Conservation (phyloP, 2,888 invertebrate species). For the Apodemia hepburni region DNA sequence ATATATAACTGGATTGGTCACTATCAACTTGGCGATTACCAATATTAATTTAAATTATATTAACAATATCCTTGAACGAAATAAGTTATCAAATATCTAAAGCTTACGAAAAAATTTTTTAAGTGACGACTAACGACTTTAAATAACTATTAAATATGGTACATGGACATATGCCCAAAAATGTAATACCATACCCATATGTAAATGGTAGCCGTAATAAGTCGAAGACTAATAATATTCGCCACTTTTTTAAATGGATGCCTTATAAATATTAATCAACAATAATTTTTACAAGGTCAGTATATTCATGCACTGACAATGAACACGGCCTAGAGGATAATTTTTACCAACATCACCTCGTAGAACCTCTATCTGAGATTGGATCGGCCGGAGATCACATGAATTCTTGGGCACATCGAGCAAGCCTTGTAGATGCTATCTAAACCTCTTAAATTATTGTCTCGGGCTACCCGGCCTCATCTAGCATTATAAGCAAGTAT, state of each 20-base stretch:
- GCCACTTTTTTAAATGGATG: not conserved
- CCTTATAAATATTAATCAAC: not conserved
- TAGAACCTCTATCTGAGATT: slow-evolving; percentile 66
- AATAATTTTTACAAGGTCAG: not conserved
- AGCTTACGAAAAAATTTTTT: too few relatives aligned
- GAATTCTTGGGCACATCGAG: slow-evolving; percentile 72
- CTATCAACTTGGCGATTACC: too few relatives aligned
- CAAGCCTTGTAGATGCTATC: slow-evolving; percentile 70
- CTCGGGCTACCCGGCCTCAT: slow-evolving; percentile 56
- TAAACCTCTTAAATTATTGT: slow-evolving; percentile 77
- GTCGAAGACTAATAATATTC: not conserved
- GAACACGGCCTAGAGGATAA: slow-evolving; percentile 57
- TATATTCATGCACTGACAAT: slow-evolving; percentile 57
- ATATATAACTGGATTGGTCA: too few relatives aligned
- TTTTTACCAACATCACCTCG: slow-evolving; percentile 71
- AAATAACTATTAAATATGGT: too few relatives aligned
- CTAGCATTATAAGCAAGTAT: slow-evolving; percentile 14
- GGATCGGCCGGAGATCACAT: slow-evolving; percentile 72
- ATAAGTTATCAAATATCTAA: too few relatives aligned
- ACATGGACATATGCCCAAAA: too few relatives aligned
- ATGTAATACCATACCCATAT: too few relatives aligned
- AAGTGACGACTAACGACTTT: too few relatives aligned
- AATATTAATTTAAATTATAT: too few relatives aligned
- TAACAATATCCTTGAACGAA: too few relatives aligned
- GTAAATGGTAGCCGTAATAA: not conserved